Base-by-base conservation (phyloP, 2,888 invertebrate species). In the Parascotia fuliginaria region DNA sequence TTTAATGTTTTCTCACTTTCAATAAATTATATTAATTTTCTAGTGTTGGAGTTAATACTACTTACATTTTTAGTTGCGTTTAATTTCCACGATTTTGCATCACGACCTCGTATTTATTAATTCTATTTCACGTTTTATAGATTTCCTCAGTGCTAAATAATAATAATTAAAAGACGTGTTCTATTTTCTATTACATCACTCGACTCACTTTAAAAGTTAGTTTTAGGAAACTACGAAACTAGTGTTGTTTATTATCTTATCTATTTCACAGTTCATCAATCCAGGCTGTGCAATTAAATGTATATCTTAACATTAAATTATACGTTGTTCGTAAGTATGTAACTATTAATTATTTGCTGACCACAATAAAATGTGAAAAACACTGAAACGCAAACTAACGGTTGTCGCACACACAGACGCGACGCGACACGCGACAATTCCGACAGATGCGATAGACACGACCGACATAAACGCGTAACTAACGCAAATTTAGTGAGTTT, bases 401-500 rank as follows among this genome's bases (percentile, higher is more conserved):
- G 12, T 31, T 7, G 31, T 13, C 14, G 31, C 31, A 5, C 9
- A 11, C 9, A 31, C 11, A 7, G 7, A 15, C 22, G 14, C 2
- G 5, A 19, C 9, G 12, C 27, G 27, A 12, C 34, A 15, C 14
- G 15, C 36, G 24, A 34, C 40, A 34, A 1, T 27, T 29, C 11
- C 15, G 31, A 31, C 22, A 42, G 13, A 34, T 37, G 9, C 32
- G 36, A 46, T 36, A 43, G 36, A 39, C 33, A 31, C 40, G 47
- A 47, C 39, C 29, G 15, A 48, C 58, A 52, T 52, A 52, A 54
- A 41, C 42, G 50, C 46, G 57, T 51, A 49, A 43, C 59, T 53
- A 56, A 47, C 43, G 42, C 42, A 41, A 53, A 40, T 57, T 59
- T 49, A 47, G 37, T 29, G 24, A 57, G 47, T 57, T 67, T 65